A percentile compares a stretch with the other conserved stretches of the same genome.
Conservation (phyloP, 2,113 vertebrate genomes). For the Anolis sagrei region DNA sequence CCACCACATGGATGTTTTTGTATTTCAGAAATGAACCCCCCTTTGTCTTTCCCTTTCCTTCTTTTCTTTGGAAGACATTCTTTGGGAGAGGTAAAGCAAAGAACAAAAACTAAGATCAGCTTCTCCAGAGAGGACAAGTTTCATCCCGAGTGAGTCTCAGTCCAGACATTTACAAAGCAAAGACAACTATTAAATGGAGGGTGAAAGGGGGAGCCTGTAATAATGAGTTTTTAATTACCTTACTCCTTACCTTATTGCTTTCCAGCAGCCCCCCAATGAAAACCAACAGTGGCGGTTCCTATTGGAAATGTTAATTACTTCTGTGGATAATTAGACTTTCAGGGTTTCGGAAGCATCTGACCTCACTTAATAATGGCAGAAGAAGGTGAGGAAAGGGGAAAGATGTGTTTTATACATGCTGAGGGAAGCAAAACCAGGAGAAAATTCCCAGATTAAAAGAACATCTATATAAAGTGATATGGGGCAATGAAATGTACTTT, state of each 20-base stretch:
- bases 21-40: neutral
- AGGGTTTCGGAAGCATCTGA: slow-evolving; percentile 62
- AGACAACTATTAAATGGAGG: slow-evolving; percentile 60
- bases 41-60: slow-evolving; percentile 26
- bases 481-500: too few species aligned
- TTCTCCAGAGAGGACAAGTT: slow-evolving; percentile 18
- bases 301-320: slow-evolving; percentile 79
- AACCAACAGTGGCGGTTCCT: slow-evolving; percentile 70
- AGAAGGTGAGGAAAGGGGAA: neutral
- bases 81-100: neutral
- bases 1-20: too few species aligned
- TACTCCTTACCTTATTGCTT: slow-evolving; percentile 71
- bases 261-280: slow-evolving; percentile 61
- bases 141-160: slow-evolving; percentile 28
- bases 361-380: slow-evolving; percentile 63
- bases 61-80: slow-evolving; percentile 34
- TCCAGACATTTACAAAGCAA: slow-evolving; percentile 49
- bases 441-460: slow-evolving; percentile 32
- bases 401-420: slow-evolving; percentile 42
- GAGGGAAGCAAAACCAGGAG: slow-evolving; percentile 46
- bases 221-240: slow-evolving; percentile 73
- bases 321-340: slow-evolving; percentile 72
- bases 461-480: too few species aligned
- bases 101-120: slow-evolving; percentile 32
- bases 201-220: slow-evolving; percentile 51